Base-by-base conservation (phyloP, 2,113 vertebrate species). In the Ancistrus triradiatus region DNA sequence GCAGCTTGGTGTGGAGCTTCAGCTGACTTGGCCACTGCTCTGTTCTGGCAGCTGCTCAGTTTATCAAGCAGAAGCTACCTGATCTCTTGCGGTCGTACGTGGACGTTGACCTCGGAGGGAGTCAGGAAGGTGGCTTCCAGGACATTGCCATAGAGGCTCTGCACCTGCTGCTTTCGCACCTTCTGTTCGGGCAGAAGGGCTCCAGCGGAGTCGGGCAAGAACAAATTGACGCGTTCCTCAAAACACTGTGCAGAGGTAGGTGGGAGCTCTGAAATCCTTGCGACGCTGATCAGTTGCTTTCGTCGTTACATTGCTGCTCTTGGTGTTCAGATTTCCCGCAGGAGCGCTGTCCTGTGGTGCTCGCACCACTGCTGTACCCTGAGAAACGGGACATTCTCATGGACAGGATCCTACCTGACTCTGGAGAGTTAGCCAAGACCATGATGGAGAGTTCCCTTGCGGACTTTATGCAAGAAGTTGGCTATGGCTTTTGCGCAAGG, bases 371-470 rank as follows among this genome's bases (percentile, higher is more conserved):
- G 81, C 81, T 99, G 83, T 99, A 99, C 90, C 95, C 94, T 95
- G 96, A 98, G 96, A 98, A 99, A 96, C 95, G 95, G 93, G 91
- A 99, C 95, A 93, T 99, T 92, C 95, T 97, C 90, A 98, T 97
- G 95, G 95, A 98, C 86, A 94, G 95, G 89, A 97, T 99, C 88
- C 88, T 99, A 81, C 93, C 96, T 91, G 96, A 99, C 88, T 98
- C 96, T 74, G 95, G 95, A 89, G 95, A 97, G 86, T 93, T 99
- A 90, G 92, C 93, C 47, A 99, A 98, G 89, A 99, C 94, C 84
- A 96, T 95, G 90, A 99, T 99, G 96, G 96, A 97, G 90, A 97
- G 93, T 87, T 98, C 96, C 78, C 90, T 99, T 70, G 93, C 96
- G 79, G 95, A 98, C 78, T 95, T 99, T 78, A 98, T 99, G 92